Conservation (phyloP, 2,888 invertebrate genomes). For the Andrena chrysosceles region DNA sequence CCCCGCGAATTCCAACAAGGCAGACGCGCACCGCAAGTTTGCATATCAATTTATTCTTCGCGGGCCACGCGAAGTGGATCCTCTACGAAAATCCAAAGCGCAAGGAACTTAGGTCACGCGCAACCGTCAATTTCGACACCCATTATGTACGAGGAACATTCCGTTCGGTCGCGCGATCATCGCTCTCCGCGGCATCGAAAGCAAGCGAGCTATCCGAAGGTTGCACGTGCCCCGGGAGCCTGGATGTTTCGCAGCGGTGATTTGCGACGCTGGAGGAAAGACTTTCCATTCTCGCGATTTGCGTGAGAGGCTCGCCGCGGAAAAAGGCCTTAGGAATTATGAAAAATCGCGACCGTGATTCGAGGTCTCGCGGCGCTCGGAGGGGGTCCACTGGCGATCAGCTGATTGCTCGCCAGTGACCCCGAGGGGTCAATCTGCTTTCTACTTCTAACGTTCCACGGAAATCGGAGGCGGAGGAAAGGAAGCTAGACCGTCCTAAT, state of each 20-base stretch:
- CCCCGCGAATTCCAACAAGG: no score
- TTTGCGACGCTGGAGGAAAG: conserved; percentile 33
- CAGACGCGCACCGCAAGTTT: no score
- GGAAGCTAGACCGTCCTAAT: conserved; percentile 34
- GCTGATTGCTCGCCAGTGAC: conserved; percentile 75
- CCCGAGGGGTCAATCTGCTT: conserved; percentile 81
- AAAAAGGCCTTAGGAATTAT: conserved; percentile 11
- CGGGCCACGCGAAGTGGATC: no score
- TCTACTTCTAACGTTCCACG: conserved; percentile 79
- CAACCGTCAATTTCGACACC: no score
- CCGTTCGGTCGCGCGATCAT: no score
- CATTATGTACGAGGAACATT: no score
- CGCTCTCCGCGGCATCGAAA: neutral
- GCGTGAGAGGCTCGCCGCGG: conserved; percentile 21
- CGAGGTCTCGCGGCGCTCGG: neutral
- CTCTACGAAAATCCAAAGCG: no score
- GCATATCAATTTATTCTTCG: no score
- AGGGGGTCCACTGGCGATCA: conserved; percentile 53
- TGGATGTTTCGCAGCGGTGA: conserved; percentile 33
- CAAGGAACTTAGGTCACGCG: no score
- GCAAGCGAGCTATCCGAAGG: neutral
- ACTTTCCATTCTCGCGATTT: conserved; percentile 53
- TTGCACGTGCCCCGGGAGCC: neutral
- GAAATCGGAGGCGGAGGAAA: conserved; percentile 62
- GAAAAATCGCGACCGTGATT: conserved; percentile 46